These are phyloP conservation scores for Tragopan temminckii DNA, from an alignment of 2,797 vertebrate genomes.

Conservation along the genomic window DNA sequence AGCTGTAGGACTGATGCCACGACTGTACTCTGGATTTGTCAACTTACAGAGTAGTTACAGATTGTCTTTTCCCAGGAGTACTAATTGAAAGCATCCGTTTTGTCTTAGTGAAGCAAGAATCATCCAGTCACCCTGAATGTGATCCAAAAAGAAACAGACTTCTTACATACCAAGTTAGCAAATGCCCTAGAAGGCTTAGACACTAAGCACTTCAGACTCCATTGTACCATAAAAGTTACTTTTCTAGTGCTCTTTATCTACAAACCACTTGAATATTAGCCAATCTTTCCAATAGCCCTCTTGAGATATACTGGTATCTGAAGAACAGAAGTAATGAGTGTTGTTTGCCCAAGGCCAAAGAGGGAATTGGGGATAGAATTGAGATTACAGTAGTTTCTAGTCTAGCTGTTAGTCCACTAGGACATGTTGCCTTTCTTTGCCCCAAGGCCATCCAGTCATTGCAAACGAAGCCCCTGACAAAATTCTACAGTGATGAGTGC, in stretches of 20 bases:
- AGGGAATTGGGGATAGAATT: constrained; percentile 41
- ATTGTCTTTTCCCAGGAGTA: neutral
- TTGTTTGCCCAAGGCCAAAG: constrained; percentile 57
- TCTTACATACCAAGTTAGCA: neutral
- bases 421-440: constrained; percentile 47
- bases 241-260: constrained; percentile 38
- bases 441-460: constrained; percentile 57
- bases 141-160: neutral
- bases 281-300: constrained; percentile 52
- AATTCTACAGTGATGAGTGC: constrained; percentile 29
- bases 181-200: neutral
- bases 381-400: constrained; percentile 60
- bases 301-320: constrained; percentile 36
- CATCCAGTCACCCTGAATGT: neutral
- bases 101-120: neutral
- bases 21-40: neutral
- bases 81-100: constrained; percentile 16
- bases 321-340: constrained; percentile 60
- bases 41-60: neutral
- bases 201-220: neutral
- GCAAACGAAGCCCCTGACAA: constrained; percentile 37
- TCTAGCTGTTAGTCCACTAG: constrained; percentile 44
- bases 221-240: constrained; percentile 5
- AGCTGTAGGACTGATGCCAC: neutral
- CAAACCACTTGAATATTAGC: constrained; percentile 61